Evolutionary conservation across 1,140 invertebrate species (phyloP).

Genomic region (Drosophila nannoptera): DNA sequence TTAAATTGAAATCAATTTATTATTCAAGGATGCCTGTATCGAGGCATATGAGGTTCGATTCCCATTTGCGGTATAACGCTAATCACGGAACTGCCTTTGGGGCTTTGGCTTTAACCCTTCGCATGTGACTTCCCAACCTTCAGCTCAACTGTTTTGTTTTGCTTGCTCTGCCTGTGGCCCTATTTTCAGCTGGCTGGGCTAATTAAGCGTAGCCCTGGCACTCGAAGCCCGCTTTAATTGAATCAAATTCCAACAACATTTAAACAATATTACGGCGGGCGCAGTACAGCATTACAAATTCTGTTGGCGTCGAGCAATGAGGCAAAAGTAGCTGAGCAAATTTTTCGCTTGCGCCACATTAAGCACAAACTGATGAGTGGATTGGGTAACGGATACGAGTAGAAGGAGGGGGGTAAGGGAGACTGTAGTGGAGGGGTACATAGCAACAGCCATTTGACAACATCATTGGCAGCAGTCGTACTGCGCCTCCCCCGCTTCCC

Average conservation of each 20-base stretch:
- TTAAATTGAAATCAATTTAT: too few species aligned
- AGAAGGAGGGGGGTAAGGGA: neutral
- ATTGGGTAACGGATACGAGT: neutral
- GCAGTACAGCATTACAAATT: slow-evolving; percentile 57
- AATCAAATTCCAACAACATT: slow-evolving; percentile 65
- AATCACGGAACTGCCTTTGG: neutral
- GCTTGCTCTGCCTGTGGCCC: slow-evolving; percentile 17
- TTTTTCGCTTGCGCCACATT: slow-evolving; percentile 68
- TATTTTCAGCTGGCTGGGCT: slow-evolving; percentile 34
- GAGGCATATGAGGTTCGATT: slow-evolving; percentile 4
- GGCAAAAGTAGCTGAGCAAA: slow-evolving; percentile 57
- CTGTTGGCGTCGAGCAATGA: slow-evolving; percentile 55
- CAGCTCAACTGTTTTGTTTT: slow-evolving; percentile 39
- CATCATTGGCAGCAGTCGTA: slow-evolving; percentile 59
- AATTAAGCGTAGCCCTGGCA: slow-evolving; percentile 61
- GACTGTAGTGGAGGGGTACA: neutral
- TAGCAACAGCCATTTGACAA: slow-evolving; percentile 63
- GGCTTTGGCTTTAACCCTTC: slow-evolving; percentile 1
- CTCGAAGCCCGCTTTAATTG: slow-evolving; percentile 67
- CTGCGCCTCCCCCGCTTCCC: neutral
- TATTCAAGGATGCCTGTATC: too few species aligned
- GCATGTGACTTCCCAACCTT: slow-evolving; percentile 27
- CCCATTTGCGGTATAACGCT: neutral
- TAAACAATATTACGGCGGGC: slow-evolving; percentile 57
- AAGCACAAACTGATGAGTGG: slow-evolving; percentile 40